Conservation (phyloP, 23 tunicate species). For the Phallusia fumigata region DNA sequence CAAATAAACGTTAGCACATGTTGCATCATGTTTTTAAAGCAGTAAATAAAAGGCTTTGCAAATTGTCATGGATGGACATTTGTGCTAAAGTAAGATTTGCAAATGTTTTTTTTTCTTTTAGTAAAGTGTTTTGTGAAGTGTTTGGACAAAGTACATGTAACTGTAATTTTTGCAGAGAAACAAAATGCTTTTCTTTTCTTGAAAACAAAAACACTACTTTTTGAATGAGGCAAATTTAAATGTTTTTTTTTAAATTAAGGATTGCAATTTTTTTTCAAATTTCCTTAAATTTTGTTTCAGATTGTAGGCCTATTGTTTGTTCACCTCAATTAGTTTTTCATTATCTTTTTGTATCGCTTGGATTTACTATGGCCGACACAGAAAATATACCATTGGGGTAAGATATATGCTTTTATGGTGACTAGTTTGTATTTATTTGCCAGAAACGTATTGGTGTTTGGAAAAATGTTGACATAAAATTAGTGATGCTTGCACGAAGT, state of each 20-base stretch:
- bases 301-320: neutral
- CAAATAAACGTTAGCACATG: too few species aligned
- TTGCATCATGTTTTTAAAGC: too few species aligned
- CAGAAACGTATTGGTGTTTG: neutral
- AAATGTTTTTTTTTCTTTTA: too few species aligned
- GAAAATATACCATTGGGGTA: neutral
- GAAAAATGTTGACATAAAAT: neutral
- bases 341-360: neutral
- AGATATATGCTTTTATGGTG: neutral
- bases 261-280: neutral
- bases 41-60: too few species aligned
- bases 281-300: neutral
- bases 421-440: neutral
- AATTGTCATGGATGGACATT: too few species aligned
- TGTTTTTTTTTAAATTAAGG: too few species aligned
- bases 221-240: neutral
- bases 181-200: too few species aligned
- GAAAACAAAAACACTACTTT: neutral
- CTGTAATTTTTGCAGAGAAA: too few species aligned
- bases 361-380: neutral
- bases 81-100: too few species aligned
- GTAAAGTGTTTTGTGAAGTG: too few species aligned
- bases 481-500: neutral
- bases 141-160: too few species aligned
- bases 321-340: neutral